These are phyloP conservation scores for Empis stercorea DNA, from an alignment of 2,888 invertebrate species.

Conservation along the genomic window DNA sequence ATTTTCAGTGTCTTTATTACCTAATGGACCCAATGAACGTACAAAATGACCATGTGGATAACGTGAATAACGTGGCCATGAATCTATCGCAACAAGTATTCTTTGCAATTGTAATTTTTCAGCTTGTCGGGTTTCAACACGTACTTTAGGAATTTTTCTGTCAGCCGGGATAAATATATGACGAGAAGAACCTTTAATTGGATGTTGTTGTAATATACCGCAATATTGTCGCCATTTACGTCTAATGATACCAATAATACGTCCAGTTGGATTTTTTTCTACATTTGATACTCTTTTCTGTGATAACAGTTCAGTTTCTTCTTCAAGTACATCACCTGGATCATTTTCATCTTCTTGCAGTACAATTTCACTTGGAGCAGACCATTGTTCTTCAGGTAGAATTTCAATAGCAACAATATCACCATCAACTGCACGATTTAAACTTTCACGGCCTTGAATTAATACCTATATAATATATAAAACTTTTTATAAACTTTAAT, in stretches of 20 bases:
- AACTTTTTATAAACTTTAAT: neutral
- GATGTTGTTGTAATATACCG: slow-evolving; percentile 77
- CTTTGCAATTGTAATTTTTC: slow-evolving; percentile 67
- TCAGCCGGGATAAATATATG: slow-evolving; percentile 94
- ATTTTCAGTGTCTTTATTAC: slow-evolving; percentile 92
- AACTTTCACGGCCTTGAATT: slow-evolving; percentile 69
- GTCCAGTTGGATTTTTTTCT: slow-evolving; percentile 51
- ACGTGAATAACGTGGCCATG: slow-evolving; percentile 87
- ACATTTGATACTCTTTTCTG: slow-evolving; percentile 23
- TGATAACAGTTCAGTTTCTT: slow-evolving; percentile 39
- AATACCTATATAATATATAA: slow-evolving; percentile 44
- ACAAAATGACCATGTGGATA: slow-evolving; percentile 96
- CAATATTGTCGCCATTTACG: slow-evolving; percentile 98
- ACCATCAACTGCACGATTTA: slow-evolving; percentile 91
- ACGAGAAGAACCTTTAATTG: slow-evolving; percentile 52
- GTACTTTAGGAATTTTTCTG: slow-evolving; percentile 81
- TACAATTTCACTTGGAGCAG: slow-evolving; percentile 74
- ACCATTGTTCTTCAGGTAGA: slow-evolving; percentile 81
- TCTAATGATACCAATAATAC: slow-evolving; percentile 86
- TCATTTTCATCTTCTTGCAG: slow-evolving; percentile 60
- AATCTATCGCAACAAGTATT: slow-evolving; percentile 90
- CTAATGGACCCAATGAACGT: slow-evolving; percentile 78
- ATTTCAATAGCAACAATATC: slow-evolving; percentile 87
- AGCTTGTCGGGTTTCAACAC: slow-evolving; percentile 90
- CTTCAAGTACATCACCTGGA: slow-evolving; percentile 53